Percentiles rank a stretch among this genome's conserved stretches.
These are phyloP conservation scores for Anthoscopus minutus DNA, from an alignment of 2,113 vertebrate species.

Conservation along the genomic window DNA sequence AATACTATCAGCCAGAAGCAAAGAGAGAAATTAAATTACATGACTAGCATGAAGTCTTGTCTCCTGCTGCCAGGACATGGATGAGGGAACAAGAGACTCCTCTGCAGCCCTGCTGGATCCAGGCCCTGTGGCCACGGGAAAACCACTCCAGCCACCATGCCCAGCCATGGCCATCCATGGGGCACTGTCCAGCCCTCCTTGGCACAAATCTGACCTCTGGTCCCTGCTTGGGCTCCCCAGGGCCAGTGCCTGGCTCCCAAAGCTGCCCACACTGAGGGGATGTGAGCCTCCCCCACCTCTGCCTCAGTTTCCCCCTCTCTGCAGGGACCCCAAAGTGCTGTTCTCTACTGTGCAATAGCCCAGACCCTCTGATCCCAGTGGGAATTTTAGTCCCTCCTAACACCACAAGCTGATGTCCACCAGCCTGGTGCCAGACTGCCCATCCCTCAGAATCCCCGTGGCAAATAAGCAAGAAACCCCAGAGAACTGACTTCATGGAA, in stretches of 20 bases:
- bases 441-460: fast-evolving
- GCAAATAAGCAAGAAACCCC: neutral
- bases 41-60: neutral
- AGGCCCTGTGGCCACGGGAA: neutral
- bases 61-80: neutral
- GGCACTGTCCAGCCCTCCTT: neutral
- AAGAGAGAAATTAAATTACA: slow-evolving; percentile 65
- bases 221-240: neutral
- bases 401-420: neutral
- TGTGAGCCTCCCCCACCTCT: fast-evolving
- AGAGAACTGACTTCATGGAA: fast-evolving
- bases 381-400: neutral
- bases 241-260: neutral
- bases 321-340: neutral
- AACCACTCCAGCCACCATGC: fast-evolving
- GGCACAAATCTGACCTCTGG: fast-evolving
- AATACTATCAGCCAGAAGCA: slow-evolving; percentile 54
- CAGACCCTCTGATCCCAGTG: neutral
- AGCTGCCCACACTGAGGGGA: neutral
- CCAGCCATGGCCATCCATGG: neutral
- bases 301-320: neutral
- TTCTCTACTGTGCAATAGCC: neutral
- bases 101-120: neutral
- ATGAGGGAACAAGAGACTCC: neutral
- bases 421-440: neutral